Evolutionary conservation across 2,888 invertebrate species (phyloP), one percentile per base, ranked within the genome.

Genomic region (Aproaerema taeniolella): DNA sequence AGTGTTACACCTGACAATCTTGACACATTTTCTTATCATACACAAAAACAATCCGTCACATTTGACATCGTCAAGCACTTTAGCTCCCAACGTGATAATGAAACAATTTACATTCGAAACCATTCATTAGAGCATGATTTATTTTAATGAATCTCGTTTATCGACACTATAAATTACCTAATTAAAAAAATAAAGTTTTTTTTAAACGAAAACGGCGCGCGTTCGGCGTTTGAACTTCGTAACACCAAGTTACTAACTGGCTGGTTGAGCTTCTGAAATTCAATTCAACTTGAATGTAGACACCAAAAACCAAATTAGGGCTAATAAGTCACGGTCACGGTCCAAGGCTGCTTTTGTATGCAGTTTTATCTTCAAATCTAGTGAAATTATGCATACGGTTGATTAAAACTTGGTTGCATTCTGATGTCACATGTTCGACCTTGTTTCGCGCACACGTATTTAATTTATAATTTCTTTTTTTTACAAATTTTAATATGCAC

Each of bases 1-100:
- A 6, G 4, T 8, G 20, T 20, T 6, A 4, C 26, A 26, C 26
- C 46, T 47, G 48, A 50, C 50, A 61, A 58, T 57, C 51, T 49
- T 66, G 67, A 72, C 74, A 75, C 76, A 73, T 65, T 65, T 72
- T 35, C 46, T 69, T 75, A 77, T 76, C 78, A 68, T 58, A 47
- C 38, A 46, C 41, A 43, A 55, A 55, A 58, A 56, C 50, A 54
- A 52, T 50, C 49, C 52, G 46, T 56, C 61, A 61, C 53, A 51
- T 61, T 57, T 49, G 50, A 59, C 57, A 49, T 46, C 38, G 52
- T 49, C 52, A 55, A 49, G 41, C 52, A 53, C 47, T 38, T 7
- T 25, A 6, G 8, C 8, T 20, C 20, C 14, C 11, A 30, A 11
- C n/a, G 29, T 30, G 29, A 13, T 37, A 10, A 13, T 13, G 20